Base-by-base conservation (phyloP, 92 coral and sea anemone species). In the Phymanthus crucifer region DNA sequence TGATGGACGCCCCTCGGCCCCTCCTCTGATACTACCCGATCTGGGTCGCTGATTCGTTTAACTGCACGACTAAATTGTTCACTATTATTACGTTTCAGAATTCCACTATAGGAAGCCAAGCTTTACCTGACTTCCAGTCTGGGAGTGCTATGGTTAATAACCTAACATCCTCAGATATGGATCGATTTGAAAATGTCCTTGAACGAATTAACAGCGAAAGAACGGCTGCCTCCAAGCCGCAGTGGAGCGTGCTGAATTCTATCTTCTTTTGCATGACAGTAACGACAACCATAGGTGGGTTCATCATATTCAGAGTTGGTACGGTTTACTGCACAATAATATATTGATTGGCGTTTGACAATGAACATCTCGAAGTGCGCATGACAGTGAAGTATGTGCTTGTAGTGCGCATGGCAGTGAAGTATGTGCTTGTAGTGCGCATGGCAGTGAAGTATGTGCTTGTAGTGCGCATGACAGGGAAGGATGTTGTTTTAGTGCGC, bases 181-280 rank as follows among this genome's bases (percentile, higher is more conserved):
- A 67, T 40, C 74, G 78, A 74, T 76, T 92, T 79, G 97, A 92
- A 50, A 78, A 73, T 7, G 54, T 85, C 40, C 72, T 92, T 21
- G 78, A 72, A 19, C 75, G 82, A 68, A 87, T 92, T 35, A 90
- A 84, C 76, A 64, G 35, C 47, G 66, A 70, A 17, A 87, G 97
- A 26, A 50, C 78, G 2, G 79, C 86, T 2, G 94, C 97, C 1
- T 69, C 84, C 3, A 90, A 87, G 76, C 80, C 90, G 29, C 88
- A 92, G 32, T 92, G 97, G 97, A 87, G 78, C 64, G 83, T 87
- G 32, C 71, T 87, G 24, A 92, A 92, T 52, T 92, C 97, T 11
- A 87, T 92, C 72, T 92, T 86, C 74, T 92, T 92, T 73, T 92
- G 97, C 36, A 82, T 92, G 90, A 92, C 97, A 4, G 97, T 92